Percentiles rank a stretch among this genome's conserved stretches.
These are phyloP conservation scores for Pardalotus punctatus DNA, from an alignment of 2,113 vertebrate species.

Conservation along the genomic window DNA sequence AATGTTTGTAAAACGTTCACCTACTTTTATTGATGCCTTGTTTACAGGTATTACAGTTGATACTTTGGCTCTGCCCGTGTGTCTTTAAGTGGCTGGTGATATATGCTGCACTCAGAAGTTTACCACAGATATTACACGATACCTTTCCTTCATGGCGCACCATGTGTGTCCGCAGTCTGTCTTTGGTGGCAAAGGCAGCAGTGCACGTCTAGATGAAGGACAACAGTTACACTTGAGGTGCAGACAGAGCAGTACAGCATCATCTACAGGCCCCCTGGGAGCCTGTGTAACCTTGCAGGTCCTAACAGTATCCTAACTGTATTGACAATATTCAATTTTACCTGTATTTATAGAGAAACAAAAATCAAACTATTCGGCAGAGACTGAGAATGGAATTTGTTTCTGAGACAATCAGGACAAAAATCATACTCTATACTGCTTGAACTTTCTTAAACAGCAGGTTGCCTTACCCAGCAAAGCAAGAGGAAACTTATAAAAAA, in stretches of 20 bases:
- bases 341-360: background rate
- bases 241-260: constrained; percentile 52
- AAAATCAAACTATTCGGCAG: background rate
- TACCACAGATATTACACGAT: constrained; percentile 98
- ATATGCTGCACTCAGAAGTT: constrained; percentile 97
- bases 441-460: background rate
- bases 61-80: constrained; percentile 90
- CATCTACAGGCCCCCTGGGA: constrained; percentile 1
- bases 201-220: constrained; percentile 87
- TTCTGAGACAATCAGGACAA: background rate
- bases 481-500: background rate
- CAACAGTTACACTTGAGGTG: constrained; percentile 69
- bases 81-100: constrained; percentile 99
- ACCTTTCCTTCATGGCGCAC: constrained; percentile 98
- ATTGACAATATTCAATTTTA: background rate
- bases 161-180: constrained; percentile 97
- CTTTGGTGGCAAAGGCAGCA: constrained; percentile 98
- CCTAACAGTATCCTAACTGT: background rate
- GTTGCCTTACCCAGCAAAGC: background rate
- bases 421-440: background rate
- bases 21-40: constrained; percentile 90
- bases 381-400: background rate
- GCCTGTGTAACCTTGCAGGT: background rate
- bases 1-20: constrained; percentile 57
- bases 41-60: constrained; percentile 94